Conservation (phyloP, 1,140 invertebrate species). For the Dreissena rostriformis region DNA sequence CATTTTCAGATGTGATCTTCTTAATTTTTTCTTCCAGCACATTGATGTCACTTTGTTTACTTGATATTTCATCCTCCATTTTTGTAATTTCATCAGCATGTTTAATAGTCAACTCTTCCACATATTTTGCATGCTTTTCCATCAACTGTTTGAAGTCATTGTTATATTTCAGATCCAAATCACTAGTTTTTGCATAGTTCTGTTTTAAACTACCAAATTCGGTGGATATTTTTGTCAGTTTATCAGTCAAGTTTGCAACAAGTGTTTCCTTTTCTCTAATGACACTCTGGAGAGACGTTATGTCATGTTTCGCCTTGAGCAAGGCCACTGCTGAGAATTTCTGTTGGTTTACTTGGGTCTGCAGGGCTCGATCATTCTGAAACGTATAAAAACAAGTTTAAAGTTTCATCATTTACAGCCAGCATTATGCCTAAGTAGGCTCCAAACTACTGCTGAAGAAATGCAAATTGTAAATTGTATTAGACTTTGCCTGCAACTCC, state of each 20-base stretch:
- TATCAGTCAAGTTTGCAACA: slow-evolving; percentile 62
- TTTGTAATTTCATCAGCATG: slow-evolving; percentile 11
- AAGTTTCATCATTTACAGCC: too few species aligned
- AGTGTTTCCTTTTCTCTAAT: slow-evolving; percentile 67
- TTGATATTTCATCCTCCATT: slow-evolving; percentile 15
- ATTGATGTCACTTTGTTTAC: background rate
- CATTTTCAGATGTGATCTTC: slow-evolving; percentile 7
- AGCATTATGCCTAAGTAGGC: too few species aligned
- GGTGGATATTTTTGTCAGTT: slow-evolving; percentile 49
- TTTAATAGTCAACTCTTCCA: slow-evolving; percentile 14
- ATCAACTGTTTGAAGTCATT: slow-evolving; percentile 1
- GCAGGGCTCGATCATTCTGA: slow-evolving; percentile 69
- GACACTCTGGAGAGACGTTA: slow-evolving; percentile 61
- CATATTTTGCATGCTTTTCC: background rate
- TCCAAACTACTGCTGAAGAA: too few species aligned
- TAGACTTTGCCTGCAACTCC: too few species aligned
- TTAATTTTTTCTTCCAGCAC: background rate
- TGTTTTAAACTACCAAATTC: slow-evolving; percentile 48
- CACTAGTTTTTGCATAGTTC: slow-evolving; percentile 20
- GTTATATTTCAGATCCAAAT: background rate
- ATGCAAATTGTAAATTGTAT: too few species aligned
- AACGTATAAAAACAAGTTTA: slow-evolving; percentile 25
- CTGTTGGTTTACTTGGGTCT: slow-evolving; percentile 65
- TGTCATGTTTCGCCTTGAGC: slow-evolving; percentile 68
- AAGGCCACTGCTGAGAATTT: slow-evolving; percentile 62